Evolutionary conservation across 2,113 vertebrate species (phyloP).

Genomic region (Otis tarda): DNA sequence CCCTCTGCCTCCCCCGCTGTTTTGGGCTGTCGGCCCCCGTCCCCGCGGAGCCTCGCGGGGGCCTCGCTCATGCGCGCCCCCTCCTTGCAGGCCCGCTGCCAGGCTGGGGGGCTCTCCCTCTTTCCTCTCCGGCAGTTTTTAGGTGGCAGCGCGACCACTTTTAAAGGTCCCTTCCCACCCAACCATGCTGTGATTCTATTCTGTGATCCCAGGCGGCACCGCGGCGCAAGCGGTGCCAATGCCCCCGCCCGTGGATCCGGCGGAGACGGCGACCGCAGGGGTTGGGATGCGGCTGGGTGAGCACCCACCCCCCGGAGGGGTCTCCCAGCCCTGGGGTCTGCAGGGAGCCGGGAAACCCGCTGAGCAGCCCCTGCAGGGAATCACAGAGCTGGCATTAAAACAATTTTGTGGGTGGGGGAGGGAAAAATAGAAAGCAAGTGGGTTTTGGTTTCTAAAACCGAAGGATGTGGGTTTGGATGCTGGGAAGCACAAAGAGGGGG

Average conservation of each 20-base stretch:
- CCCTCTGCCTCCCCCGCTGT: background rate
- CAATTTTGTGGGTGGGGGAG: background rate
- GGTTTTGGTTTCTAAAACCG: background rate
- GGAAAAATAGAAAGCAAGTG: background rate
- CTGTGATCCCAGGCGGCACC: background rate
- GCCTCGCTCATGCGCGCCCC: rapidly evolving
- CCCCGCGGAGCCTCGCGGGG: background rate
- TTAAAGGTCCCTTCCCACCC: too few species aligned
- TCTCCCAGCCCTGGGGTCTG: background rate
- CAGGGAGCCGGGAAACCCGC: background rate
- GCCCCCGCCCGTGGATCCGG: background rate
- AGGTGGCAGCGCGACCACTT: background rate
- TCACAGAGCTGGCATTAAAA: background rate
- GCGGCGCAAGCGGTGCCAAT: rapidly evolving
- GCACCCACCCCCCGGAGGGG: background rate
- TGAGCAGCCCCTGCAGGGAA: background rate
- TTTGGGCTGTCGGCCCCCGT: background rate
- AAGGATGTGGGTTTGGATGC: background rate
- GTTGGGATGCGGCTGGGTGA: background rate
- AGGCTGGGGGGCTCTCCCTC: background rate
- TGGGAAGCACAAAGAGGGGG: background rate
- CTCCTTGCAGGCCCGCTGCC: background rate
- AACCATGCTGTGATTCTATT: too few species aligned
- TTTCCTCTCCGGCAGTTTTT: background rate
- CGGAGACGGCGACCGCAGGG: background rate